These are phyloP conservation scores for Vimba vimba DNA, from an alignment of 2,113 vertebrate species.

Conservation along the genomic window DNA sequence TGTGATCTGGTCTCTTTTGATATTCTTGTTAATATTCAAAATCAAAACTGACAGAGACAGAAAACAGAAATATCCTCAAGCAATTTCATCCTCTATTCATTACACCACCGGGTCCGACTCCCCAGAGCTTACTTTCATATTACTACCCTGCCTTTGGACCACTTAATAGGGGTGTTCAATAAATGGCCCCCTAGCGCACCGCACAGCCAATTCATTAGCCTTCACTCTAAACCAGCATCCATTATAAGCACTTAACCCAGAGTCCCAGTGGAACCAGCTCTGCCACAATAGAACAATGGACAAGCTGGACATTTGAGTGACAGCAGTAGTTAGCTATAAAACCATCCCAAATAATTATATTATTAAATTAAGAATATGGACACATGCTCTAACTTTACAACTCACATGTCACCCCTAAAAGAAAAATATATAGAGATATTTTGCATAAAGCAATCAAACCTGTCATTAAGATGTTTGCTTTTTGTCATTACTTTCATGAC, in stretches of 20 bases:
- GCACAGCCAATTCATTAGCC: conserved; percentile 35
- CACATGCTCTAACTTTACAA: not conserved
- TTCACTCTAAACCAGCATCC: conserved; percentile 24
- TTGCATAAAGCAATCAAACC: no score
- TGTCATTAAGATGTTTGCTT: no score
- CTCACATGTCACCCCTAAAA: no score
- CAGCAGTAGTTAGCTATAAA: not conserved
- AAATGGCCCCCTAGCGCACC: conserved; percentile 7
- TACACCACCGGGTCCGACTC: conserved; percentile 27
- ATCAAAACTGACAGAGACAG: not conserved
- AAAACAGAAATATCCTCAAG: not conserved
- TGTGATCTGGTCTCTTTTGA: not conserved
- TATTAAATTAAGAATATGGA: not conserved
- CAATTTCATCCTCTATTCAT: conserved; percentile 17
- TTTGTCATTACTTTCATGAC: not conserved
- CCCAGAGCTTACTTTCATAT: conserved; percentile 17
- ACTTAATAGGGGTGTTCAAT: conserved; percentile 20
- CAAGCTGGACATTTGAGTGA: conserved; percentile 17
- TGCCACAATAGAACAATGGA: not conserved
- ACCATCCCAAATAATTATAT: not conserved
- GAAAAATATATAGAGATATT: no score
- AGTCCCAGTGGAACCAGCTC: not conserved
- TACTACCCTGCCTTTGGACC: conserved; percentile 37
- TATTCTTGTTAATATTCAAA: not conserved
- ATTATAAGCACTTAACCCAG: conserved; percentile 38